Percentiles rank a stretch among this genome's conserved stretches.
phyloP scores from a whole-genome alignment of 2,797 vertebrate species.

The Podarcis siculus region DNA sequence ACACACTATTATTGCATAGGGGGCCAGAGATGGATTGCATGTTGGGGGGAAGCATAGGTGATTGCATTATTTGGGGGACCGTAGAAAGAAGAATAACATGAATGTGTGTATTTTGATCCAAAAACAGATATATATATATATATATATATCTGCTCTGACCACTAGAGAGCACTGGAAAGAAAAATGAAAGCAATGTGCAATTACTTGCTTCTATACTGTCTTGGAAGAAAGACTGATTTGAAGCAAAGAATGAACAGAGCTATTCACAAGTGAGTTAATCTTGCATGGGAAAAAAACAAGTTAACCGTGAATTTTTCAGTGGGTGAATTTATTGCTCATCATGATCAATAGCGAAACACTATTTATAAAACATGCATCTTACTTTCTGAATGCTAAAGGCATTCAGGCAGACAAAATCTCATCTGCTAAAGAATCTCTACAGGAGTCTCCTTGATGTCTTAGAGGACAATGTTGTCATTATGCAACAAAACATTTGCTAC shows the following conservation, averaged over 20 bases:
- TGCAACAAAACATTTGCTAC: background rate
- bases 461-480: constrained; percentile 3
- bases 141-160: background rate
- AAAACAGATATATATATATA: background rate
- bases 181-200: constrained; percentile 35
- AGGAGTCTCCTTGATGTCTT: background rate
- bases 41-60: too few relatives aligned
- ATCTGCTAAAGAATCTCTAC: background rate
- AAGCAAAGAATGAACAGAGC: constrained; percentile 10
- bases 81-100: background rate
- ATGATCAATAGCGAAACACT: constrained; percentile 5
- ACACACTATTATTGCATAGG: background rate
- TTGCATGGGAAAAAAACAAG: background rate
- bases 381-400: constrained; percentile 14
- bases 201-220: background rate
- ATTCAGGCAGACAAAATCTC: background rate
- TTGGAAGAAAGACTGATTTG: constrained; percentile 31
- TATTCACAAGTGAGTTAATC: constrained; percentile 12
- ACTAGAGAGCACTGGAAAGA: background rate
- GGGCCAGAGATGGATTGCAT: background rate
- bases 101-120: background rate
- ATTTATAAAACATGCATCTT: constrained; percentile 5
- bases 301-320: constrained; percentile 17
- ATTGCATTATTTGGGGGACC: background rate
- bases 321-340: background rate